These are phyloP conservation scores for Panulirus ornatus DNA, from an alignment of 1,140 invertebrate genomes.

Conservation along the genomic window DNA sequence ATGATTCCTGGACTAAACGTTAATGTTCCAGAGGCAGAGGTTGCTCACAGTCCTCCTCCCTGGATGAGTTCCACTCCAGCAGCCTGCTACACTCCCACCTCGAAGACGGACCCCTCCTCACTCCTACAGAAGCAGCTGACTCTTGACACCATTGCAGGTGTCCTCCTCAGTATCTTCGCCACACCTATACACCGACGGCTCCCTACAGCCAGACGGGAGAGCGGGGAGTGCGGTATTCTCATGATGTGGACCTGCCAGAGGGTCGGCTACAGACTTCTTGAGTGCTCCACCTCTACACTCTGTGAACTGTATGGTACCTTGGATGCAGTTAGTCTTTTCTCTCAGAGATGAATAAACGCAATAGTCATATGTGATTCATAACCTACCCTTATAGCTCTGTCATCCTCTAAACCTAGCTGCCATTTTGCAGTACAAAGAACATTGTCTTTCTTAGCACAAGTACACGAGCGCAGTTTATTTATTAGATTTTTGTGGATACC, in stretches of 20 bases:
- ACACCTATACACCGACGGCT: not conserved
- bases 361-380: conserved; percentile 30
- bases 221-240: not conserved
- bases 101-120: conserved; percentile 3
- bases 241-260: not conserved
- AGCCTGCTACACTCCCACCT: conserved; percentile 1
- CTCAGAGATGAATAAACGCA: not conserved
- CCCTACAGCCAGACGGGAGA: conserved; percentile 11
- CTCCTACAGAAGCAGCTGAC: not conserved
- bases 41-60: not conserved
- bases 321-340: not conserved
- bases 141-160: conserved; percentile 18
- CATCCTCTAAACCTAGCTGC: not conserved
- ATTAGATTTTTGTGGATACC: not conserved
- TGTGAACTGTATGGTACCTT: conserved; percentile 20
- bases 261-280: not conserved
- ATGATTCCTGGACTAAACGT: conserved; percentile 7
- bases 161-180: not conserved
- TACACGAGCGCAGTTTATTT: not conserved
- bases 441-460: too few relatives aligned
- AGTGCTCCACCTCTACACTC: too few relatives aligned
- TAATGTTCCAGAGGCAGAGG: not conserved
- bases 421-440: too few relatives aligned
- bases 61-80: not conserved
- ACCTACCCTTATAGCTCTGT: not conserved